A percentile compares a stretch with the other conserved stretches of the same genome.
These are phyloP conservation scores for Echinops telfairi DNA, from an alignment of 2,113 vertebrate species.

Conservation along the genomic window DNA sequence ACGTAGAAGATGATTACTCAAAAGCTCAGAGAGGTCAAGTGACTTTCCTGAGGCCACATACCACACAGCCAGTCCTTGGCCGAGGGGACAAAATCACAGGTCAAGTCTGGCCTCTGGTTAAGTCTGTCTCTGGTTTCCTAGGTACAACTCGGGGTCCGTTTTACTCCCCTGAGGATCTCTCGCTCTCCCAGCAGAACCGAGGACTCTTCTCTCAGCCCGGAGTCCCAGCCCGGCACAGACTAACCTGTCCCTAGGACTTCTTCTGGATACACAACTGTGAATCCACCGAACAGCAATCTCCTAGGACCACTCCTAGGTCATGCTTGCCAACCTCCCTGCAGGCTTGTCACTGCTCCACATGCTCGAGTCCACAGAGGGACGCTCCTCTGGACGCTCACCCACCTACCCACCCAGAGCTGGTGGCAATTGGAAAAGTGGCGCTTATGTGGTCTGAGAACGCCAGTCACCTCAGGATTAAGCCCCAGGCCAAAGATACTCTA, in stretches of 20 bases:
- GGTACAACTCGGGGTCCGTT: not conserved
- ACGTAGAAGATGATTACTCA: not conserved
- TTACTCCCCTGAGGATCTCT: not conserved
- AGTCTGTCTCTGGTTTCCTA: not conserved
- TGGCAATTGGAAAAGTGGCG: not conserved
- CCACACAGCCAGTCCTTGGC: not conserved
- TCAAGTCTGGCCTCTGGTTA: not conserved
- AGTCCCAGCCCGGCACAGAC: not conserved
- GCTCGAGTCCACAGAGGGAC: not conserved
- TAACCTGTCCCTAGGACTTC: not conserved
- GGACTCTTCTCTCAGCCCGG: not conserved
- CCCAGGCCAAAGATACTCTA: not conserved
- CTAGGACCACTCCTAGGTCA: not conserved
- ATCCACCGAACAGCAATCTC: not conserved
- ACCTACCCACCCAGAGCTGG: not conserved
- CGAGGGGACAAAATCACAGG: not conserved
- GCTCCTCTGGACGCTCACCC: not conserved
- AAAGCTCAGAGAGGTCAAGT: not conserved
- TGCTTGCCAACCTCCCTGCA: not conserved
- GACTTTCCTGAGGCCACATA: not conserved
- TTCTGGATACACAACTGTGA: not conserved
- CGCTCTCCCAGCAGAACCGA: not conserved
- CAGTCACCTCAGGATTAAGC: not conserved
- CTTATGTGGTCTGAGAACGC: not conserved
- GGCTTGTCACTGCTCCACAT: not conserved